Evolutionary conservation across 2,888 invertebrate species (phyloP).

Genomic region (Bombylius discolor): DNA sequence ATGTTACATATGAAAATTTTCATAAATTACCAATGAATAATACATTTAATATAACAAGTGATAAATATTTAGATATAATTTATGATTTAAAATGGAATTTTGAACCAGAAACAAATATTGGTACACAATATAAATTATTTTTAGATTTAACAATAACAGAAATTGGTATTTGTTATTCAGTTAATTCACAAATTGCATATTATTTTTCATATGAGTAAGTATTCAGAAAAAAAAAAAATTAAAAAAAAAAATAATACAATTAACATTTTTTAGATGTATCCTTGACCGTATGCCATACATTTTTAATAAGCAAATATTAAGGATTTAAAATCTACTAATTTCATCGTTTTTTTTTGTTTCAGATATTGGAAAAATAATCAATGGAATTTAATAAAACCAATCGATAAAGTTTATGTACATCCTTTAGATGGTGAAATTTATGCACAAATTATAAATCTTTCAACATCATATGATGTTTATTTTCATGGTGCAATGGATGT

Average conservation of each 20-base stretch:
- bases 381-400: slow-evolving; percentile 40
- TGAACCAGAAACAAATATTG: slow-evolving; percentile 44
- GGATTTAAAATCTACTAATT: too few relatives aligned
- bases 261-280: too few relatives aligned
- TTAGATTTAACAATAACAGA: slow-evolving; percentile 52
- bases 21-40: slow-evolving; percentile 42
- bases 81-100: slow-evolving; percentile 38
- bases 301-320: too few relatives aligned
- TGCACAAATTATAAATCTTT: slow-evolving; percentile 56
- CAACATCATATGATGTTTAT: slow-evolving; percentile 51
- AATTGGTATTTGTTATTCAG: slow-evolving; percentile 55
- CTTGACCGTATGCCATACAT: too few relatives aligned
- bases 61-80: slow-evolving; percentile 44
- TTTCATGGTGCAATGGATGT: slow-evolving; percentile 55
- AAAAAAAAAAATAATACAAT: too few relatives aligned
- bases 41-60: slow-evolving; percentile 39
- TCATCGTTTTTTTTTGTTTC: background rate
- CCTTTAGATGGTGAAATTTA: slow-evolving; percentile 65
- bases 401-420: slow-evolving; percentile 43
- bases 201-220: slow-evolving; percentile 31
- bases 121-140: slow-evolving; percentile 33
- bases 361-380: slow-evolving; percentile 47
- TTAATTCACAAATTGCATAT: slow-evolving; percentile 50
- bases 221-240: background rate
- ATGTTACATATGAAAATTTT: slow-evolving; percentile 48